Conservation (phyloP, 2,888 invertebrate genomes). For the Liodrosophila aerea region DNA sequence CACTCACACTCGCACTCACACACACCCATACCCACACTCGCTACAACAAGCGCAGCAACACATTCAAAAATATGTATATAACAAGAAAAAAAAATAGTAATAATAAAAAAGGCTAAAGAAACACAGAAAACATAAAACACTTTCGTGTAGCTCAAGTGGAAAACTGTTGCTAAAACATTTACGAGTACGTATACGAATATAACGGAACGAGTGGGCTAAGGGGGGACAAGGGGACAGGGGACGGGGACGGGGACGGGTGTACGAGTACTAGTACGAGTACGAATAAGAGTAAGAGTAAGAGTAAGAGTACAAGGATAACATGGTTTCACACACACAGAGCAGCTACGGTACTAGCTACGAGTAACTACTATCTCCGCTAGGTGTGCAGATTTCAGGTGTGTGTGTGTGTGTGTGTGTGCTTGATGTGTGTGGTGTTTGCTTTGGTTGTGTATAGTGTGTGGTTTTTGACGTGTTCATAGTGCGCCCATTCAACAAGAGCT, state of each 20-base stretch:
- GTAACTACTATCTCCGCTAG: conserved; percentile 32
- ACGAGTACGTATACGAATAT: conserved; percentile 16
- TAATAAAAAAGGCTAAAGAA: conserved; percentile 15
- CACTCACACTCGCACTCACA: background rate
- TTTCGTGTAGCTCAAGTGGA: conserved; percentile 32
- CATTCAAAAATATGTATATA: conserved; percentile 10
- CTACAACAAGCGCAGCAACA: conserved; percentile 24
- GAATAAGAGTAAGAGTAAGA: conserved; percentile 8
- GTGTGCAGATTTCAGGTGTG: conserved; percentile 17
- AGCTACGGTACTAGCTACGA: conserved; percentile 44
- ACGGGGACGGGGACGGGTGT: conserved; percentile 1
- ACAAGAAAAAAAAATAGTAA: conserved; percentile 10
- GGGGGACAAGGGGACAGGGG: background rate
- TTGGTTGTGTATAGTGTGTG: background rate
- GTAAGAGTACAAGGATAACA: conserved; percentile 7
- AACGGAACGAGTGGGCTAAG: background rate
- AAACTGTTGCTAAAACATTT: conserved; percentile 48
- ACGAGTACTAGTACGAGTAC: conserved; percentile 1
- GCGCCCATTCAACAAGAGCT: background rate
- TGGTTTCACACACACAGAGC: conserved; percentile 29
- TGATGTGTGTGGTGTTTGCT: conserved; percentile 8
- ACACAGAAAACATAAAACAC: conserved; percentile 19
- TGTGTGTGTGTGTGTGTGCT: conserved; percentile 11
- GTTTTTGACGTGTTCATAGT: background rate
- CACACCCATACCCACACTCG: conserved; percentile 5